A percentile compares a stretch with the other conserved stretches of the same genome.
phyloP scores from a whole-genome alignment of 2,797 vertebrate genomes.

The Darevskia mixta region DNA sequence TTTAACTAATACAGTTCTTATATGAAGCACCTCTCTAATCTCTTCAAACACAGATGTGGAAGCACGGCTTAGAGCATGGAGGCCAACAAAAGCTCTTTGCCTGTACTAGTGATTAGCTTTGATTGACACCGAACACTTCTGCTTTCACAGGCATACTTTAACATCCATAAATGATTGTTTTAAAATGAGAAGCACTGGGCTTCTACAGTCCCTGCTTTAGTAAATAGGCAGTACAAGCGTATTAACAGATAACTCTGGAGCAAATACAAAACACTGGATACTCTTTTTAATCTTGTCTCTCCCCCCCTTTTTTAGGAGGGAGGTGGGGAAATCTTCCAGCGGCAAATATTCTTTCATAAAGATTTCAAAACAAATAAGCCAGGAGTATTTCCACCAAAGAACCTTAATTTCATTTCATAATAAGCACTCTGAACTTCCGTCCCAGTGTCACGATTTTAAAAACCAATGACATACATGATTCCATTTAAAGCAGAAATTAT shows the following conservation, averaged over 20 bases:
- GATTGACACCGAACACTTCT: conserved; percentile 83
- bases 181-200: conserved; percentile 75
- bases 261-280: conserved; percentile 55
- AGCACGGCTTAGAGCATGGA: conserved; percentile 81
- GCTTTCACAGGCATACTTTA: conserved; percentile 78
- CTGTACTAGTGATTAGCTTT: conserved; percentile 85
- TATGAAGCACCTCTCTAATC: conserved; percentile 86
- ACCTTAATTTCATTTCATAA: conserved; percentile 39
- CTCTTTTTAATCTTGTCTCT: conserved; percentile 31
- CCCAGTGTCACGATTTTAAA: conserved; percentile 4
- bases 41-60: conserved; percentile 87
- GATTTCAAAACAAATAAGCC: conserved; percentile 12
- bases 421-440: accelerated
- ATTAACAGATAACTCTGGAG: conserved; percentile 61
- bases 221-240: conserved; percentile 64
- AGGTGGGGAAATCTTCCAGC: neutral
- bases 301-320: no score
- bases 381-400: conserved; percentile 27
- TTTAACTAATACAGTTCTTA: conserved; percentile 85
- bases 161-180: conserved; percentile 80
- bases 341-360: conserved; percentile 52
- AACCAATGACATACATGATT: neutral
- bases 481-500: neutral
- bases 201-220: conserved; percentile 66
- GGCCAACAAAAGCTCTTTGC: conserved; percentile 84